Evolutionary conservation across 2,888 invertebrate genomes (phyloP).

Genomic region (Cenopis cana): DNA sequence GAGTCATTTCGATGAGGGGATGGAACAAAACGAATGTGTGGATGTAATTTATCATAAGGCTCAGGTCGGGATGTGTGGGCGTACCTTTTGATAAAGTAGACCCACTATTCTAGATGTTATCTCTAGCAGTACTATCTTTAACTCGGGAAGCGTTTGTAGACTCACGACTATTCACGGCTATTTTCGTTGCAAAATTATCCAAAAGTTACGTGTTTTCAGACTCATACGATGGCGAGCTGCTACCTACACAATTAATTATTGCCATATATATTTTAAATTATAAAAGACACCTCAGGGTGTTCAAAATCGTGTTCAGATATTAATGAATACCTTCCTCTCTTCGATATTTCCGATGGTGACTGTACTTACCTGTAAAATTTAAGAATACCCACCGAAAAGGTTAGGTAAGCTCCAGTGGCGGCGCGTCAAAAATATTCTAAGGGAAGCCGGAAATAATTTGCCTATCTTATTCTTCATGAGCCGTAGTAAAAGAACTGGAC

Average conservation of each 20-base stretch:
- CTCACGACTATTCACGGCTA: not conserved
- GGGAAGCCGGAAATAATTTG: no score
- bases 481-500: no score
- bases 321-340: no score
- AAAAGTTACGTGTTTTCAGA: not conserved
- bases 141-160: constrained; percentile 56
- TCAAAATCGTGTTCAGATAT: no score
- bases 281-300: not conserved
- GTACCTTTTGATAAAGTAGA: constrained; percentile 53
- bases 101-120: constrained; percentile 51
- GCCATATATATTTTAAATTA: not conserved
- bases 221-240: not conserved
- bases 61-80: constrained; percentile 55
- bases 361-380: no score
- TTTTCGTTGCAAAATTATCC: not conserved
- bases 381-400: no score
- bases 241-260: not conserved
- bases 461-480: no score
- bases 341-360: no score
- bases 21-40: constrained; percentile 54
- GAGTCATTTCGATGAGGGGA: constrained; percentile 47
- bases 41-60: constrained; percentile 59
- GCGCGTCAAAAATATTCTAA: no score
- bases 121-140: constrained; percentile 61
- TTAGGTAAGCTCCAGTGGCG: no score